Conservation (phyloP, 2,113 vertebrate species). For the Podiceps cristatus region DNA sequence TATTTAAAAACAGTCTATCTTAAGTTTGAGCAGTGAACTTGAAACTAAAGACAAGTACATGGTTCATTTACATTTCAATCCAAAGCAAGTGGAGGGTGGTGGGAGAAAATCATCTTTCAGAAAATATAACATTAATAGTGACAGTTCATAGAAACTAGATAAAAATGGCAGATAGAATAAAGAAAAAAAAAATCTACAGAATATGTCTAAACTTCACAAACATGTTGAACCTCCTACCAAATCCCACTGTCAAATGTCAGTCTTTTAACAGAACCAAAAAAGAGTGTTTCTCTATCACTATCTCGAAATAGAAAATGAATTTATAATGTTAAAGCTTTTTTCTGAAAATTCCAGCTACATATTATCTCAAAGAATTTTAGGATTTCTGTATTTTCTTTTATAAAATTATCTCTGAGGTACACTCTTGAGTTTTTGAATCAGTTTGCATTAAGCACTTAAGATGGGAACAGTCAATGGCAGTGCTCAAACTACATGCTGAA, state of each 20-base stretch:
- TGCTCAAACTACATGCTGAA: background rate
- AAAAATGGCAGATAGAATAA: background rate
- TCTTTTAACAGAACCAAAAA: background rate
- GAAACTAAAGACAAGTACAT: conserved; percentile 2
- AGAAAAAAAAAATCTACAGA: background rate
- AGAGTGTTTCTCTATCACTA: background rate
- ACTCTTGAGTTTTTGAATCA: background rate
- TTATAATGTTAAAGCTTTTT: background rate
- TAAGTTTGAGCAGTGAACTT: conserved; percentile 4
- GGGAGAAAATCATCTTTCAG: background rate
- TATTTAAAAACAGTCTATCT: background rate
- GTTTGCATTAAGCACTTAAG: background rate
- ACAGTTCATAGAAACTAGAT: background rate
- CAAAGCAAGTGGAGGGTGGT: background rate
- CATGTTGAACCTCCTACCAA: background rate
- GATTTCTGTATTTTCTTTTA: background rate
- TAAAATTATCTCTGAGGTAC: background rate
- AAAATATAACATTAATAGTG: background rate
- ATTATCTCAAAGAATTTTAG: background rate
- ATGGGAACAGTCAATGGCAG: background rate
- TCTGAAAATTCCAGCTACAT: background rate
- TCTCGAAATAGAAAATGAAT: background rate
- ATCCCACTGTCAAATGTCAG: background rate
- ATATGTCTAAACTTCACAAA: background rate
- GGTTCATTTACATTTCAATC: conserved; percentile 38